phyloP scores from a whole-genome alignment of 2,113 vertebrate species.

The Synchiropus splendidus region DNA sequence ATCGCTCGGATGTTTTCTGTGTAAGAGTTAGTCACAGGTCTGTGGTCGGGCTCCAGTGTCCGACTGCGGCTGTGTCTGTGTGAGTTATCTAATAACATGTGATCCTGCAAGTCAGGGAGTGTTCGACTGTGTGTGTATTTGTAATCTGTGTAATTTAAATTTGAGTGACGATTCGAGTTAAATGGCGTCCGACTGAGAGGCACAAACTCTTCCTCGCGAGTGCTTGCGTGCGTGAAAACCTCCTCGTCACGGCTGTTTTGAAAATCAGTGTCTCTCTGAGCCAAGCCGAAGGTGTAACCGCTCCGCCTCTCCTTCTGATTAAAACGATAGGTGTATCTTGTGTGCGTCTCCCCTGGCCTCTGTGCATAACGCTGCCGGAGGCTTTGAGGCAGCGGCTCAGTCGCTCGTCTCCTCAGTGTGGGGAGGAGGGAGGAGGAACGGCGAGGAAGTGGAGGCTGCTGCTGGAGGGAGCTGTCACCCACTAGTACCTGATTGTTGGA shows the following conservation, averaged over 20 bases:
- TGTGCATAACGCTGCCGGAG: slow-evolving; percentile 13
- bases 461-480: slow-evolving; percentile 10
- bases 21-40: slow-evolving; percentile 18
- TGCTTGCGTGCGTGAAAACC: not conserved
- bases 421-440: slow-evolving; percentile 40
- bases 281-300: slow-evolving; percentile 13
- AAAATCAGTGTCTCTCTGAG: not conserved
- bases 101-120: not conserved
- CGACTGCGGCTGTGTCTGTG: accelerated
- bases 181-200: not conserved
- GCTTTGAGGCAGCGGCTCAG: slow-evolving; percentile 28
- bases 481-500: slow-evolving; percentile 49
- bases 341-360: slow-evolving; percentile 17
- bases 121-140: not conserved
- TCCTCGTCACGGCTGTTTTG: not conserved
- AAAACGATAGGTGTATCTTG: slow-evolving; percentile 22
- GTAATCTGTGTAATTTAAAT: slow-evolving; percentile 6
- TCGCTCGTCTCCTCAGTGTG: slow-evolving; percentile 29
- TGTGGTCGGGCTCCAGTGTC: not conserved
- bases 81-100: not conserved
- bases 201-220: slow-evolving; percentile 5
- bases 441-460: slow-evolving; percentile 17
- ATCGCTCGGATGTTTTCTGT: slow-evolving; percentile 41
- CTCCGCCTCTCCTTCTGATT: slow-evolving; percentile 2
- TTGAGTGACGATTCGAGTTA: not conserved